Percentiles rank a stretch among this genome's conserved stretches.
phyloP scores from a whole-genome alignment of 2,888 invertebrate genomes.

The Cyaniris semiargus region DNA sequence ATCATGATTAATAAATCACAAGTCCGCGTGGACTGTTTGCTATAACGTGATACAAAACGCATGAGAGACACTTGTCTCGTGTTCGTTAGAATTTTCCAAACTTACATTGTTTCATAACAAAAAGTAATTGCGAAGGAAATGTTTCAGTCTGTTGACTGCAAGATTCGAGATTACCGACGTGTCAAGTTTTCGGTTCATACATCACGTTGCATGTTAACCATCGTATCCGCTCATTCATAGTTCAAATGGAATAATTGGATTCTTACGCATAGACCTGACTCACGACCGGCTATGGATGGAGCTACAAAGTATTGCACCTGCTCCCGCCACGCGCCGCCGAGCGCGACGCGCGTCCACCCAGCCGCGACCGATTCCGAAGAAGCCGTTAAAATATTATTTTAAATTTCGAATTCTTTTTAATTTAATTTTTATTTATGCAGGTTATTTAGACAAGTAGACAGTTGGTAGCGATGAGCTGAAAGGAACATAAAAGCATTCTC shows the following conservation, averaged over 20 bases:
- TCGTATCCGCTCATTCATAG: conserved; percentile 37
- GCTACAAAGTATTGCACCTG: conserved; percentile 60
- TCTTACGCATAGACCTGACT: conserved; percentile 30
- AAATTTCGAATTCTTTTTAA: conserved; percentile 31
- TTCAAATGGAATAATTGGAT: conserved; percentile 36
- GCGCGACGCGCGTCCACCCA: conserved; percentile 46
- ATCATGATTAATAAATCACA: too few species aligned
- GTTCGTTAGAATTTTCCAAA: background rate
- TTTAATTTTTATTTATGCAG: conserved; percentile 14
- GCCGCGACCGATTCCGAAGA: conserved; percentile 35
- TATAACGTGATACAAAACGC: background rate
- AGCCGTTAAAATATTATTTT: conserved; percentile 37
- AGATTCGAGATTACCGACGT: background rate
- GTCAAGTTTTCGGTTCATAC: conserved; percentile 16
- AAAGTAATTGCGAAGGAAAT: background rate
- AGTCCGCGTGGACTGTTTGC: too few species aligned
- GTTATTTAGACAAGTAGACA: background rate
- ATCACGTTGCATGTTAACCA: conserved; percentile 32
- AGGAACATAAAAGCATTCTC: background rate
- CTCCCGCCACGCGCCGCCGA: conserved; percentile 52
- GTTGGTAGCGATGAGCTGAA: background rate
- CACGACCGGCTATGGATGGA: conserved; percentile 21
- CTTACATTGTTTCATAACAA: background rate
- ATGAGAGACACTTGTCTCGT: background rate
- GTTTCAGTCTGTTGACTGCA: conserved; percentile 11